phyloP scores from a whole-genome alignment of 2,888 invertebrate genomes.

The Hybos culiciformis region DNA sequence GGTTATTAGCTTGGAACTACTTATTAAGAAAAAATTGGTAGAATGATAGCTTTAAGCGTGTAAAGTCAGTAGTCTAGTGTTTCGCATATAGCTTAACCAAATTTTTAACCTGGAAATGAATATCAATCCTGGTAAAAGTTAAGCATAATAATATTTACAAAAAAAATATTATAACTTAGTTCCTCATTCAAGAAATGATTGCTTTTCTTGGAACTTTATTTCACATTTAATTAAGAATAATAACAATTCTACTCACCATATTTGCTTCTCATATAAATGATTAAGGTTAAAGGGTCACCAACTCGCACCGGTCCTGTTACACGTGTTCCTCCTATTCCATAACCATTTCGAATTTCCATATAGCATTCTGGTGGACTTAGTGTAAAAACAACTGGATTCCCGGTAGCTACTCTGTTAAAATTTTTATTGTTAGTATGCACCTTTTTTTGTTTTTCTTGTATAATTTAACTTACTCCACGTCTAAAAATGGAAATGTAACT shows the following conservation, averaged over 20 bases:
- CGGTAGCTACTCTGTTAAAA: conserved; percentile 67
- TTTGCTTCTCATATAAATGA: conserved; percentile 90
- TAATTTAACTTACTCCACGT: conserved; percentile 68
- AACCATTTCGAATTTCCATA: conserved; percentile 89
- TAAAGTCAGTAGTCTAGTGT: background rate
- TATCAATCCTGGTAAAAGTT: too few species aligned
- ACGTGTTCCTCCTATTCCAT: conserved; percentile 71
- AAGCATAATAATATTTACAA: too few species aligned
- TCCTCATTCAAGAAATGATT: background rate
- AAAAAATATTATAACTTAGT: background rate
- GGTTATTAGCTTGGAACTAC: too few species aligned
- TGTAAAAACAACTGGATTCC: conserved; percentile 87
- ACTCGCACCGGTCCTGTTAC: conserved; percentile 83
- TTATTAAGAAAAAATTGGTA: background rate
- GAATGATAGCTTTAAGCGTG: background rate
- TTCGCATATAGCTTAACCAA: conserved; percentile 8
- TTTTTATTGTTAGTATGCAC: background rate
- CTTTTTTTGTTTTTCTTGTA: background rate
- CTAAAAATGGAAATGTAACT: conserved; percentile 85
- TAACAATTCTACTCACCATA: conserved; percentile 54
- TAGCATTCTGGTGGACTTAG: conserved; percentile 88
- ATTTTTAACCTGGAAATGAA: background rate
- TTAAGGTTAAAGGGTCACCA: conserved; percentile 80
- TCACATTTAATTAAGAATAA: background rate
- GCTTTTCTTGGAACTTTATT: too few species aligned